Base-by-base conservation (phyloP, 2,888 invertebrate genomes). In the Reticulitermes lucifugus region DNA sequence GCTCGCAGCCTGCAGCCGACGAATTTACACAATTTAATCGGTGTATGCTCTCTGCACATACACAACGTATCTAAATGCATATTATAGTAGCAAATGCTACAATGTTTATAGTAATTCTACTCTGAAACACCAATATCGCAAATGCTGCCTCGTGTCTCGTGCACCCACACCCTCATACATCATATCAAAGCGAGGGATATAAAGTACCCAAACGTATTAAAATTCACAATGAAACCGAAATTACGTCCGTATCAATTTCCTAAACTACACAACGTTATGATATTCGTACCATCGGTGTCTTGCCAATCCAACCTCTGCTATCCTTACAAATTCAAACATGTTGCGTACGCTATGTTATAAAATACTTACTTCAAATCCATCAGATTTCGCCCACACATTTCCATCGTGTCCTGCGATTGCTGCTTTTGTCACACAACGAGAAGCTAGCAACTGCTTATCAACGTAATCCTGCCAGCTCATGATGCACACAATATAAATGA, bases 401-500 rank as follows among this genome's bases (percentile, higher is more conserved):
- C 98, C 98, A 92, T 98, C 97, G 93, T 96, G 97, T 92, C 98
- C 98, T 91, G 96, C 97, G 92, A 98, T 98, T 91, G 97, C 97
- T 90, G 97, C 98, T 94, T 96, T 97, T 93, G 96, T 96, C 91
- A 98, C 97, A 95, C 97, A 97, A 92, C 96, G 95, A 92, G 97
- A 97, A 91, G 97, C 97, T 93, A 98, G 94, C 93, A 98, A 95
- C 94, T 98, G 98, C 94, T 97, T 97, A 94, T 97, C 97, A 93
- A 98, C 96, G 94, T 98, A 98, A 96, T 97, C 97, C 96, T 98
- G 97, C 98, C 98, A 98, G 96, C 97, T 97, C 97, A 97, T 97
- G 93, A 93, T 95, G 83, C 85, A 87, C 87, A 84, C 83, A n/a
- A 86, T 84, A 80, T 70, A 79, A 84, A 71, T 41, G 80, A 79